Evolutionary conservation across 2,797 vertebrate species (phyloP).

Genomic region (Arremon brunneinucha): DNA sequence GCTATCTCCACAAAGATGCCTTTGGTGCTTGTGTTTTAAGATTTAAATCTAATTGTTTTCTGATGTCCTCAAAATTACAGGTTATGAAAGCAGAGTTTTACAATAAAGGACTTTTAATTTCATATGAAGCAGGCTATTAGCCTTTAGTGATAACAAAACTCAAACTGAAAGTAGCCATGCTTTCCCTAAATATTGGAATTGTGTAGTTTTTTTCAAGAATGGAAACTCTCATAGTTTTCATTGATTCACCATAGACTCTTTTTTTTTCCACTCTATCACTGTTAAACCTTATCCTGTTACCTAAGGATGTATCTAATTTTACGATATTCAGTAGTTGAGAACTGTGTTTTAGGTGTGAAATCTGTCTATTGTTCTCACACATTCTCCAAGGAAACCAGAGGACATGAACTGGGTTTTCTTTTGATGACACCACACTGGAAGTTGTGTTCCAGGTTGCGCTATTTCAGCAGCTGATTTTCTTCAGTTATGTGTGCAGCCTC

Average conservation of each 20-base stretch:
- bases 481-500: background rate
- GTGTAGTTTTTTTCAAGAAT: background rate
- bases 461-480: background rate
- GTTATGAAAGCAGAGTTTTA: background rate
- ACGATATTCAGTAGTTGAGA: background rate
- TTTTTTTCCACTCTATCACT: background rate
- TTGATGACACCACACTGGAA: background rate
- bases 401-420: background rate
- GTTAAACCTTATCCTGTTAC: background rate
- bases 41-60: background rate
- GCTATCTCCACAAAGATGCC: background rate
- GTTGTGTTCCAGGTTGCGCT: background rate
- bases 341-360: background rate
- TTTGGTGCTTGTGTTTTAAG: background rate
- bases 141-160: background rate
- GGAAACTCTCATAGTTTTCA: background rate
- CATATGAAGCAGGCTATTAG: background rate
- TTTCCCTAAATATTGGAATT: background rate
- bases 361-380: background rate
- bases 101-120: background rate
- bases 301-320: background rate
- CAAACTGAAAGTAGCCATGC: background rate
- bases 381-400: background rate
- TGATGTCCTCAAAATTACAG: background rate
- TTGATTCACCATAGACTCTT: background rate